Evolutionary conservation across 2,797 vertebrate species (phyloP), one percentile per base, ranked within the genome.

Genomic region (Parambassis ranga): DNA sequence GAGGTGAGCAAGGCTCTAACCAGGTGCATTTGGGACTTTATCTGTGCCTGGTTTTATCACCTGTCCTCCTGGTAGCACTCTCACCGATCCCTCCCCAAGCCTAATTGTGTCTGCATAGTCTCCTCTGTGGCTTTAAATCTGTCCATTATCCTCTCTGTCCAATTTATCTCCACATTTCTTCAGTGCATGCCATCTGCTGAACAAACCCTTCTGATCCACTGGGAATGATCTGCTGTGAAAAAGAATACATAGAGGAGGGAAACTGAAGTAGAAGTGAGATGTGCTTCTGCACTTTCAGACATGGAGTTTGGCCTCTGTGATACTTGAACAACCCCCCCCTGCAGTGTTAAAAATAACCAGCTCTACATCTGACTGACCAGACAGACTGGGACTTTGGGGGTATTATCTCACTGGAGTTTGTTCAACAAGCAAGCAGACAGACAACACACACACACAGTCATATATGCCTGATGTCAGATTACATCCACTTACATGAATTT

Each of bases 301-400:
- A 27, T 58, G 47, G 66, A 59, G 79, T 63, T 78, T 71, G 74
- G 71, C 66, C 75, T 77, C 72, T 75, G 65, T 80, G 84, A 87
- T 87, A 87, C 83, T 78, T 70, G 24, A 71, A 76, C 76, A 79
- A 59, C 64, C 79, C 68, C 68, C 68, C 61, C 77, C 75, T 38
- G 55, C 70, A 53, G 74, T 71, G 87, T 87, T 91, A 91, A 91
- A 92, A 92, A 92, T 92, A 92, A 86, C 87, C 81, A 76, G 67
- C 86, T 66, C 82, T 82, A 74, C 69, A 69, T 85, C 79, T 70
- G 78, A 87, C 87, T 82, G 80, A 74, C 83, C 84, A 89, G 88
- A 88, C 86, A 85, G 82, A 86, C 80, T 74, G 82, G 80, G 84
- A 75, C 84, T 91, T 85, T 83, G 76, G 75, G 85, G 87, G 87